phyloP scores from a whole-genome alignment of 2,888 invertebrate genomes.

The Ligdia adustata region DNA sequence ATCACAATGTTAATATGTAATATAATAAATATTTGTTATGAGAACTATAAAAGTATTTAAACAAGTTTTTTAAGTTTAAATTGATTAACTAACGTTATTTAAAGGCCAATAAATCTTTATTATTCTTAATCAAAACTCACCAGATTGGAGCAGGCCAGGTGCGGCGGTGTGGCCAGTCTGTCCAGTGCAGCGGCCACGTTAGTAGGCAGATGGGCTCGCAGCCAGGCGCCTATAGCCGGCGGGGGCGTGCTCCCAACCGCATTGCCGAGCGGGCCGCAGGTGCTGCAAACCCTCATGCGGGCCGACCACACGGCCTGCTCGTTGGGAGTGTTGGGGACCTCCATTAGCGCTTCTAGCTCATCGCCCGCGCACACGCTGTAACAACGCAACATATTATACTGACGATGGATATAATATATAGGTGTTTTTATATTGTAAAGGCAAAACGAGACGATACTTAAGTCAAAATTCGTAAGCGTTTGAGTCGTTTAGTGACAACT shows the following conservation, averaged over 20 bases:
- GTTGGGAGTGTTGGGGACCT: conserved; percentile 47
- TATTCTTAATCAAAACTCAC: conserved; percentile 44
- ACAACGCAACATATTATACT: background rate
- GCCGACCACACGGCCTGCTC: conserved; percentile 59
- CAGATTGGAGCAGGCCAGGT: conserved; percentile 56
- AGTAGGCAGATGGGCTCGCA: conserved; percentile 65
- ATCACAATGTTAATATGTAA: no score
- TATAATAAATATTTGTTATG: no score
- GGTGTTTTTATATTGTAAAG: no score
- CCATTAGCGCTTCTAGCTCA: conserved; percentile 61
- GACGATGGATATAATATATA: no score
- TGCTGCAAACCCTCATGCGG: conserved; percentile 66
- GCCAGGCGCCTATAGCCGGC: conserved; percentile 67
- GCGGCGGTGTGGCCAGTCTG: conserved; percentile 59
- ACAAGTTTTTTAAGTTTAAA: no score
- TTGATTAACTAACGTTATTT: no score
- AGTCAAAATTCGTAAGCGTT: no score
- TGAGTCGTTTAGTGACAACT: no score
- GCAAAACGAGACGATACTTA: no score
- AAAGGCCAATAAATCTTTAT: no score
- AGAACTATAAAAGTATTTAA: no score
- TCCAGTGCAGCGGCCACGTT: conserved; percentile 63
- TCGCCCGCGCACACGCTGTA: conserved; percentile 66
- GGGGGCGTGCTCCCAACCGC: conserved; percentile 51
- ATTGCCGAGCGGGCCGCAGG: conserved; percentile 46